Evolutionary conservation across 2,888 invertebrate genomes (phyloP), one percentile per base, ranked within the genome.

Genomic region (Cataglyphis rosenhaueri): DNA sequence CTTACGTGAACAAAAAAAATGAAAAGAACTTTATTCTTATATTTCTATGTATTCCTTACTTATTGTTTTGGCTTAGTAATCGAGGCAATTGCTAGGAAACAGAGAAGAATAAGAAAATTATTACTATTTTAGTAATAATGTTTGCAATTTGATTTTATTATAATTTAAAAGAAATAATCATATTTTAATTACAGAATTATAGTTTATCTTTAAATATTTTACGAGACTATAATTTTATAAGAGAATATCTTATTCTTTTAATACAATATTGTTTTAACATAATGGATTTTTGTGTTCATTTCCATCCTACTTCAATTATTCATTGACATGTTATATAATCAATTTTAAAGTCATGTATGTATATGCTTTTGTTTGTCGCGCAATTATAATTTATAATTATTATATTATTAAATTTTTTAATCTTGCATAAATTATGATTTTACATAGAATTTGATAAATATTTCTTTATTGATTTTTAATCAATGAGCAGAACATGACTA

Each of bases 381-480:
- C 6, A 5, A 68, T 48, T 25, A 38, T 6, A 35, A 68, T 62
- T 41, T 73, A 52, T 52, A 52, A n/a, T 15, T 32, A 15, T 52
- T 35, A 59, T 59, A 61, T 38, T 38, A 25, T 25, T 12, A 38
- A 21, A 21, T 38, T 8, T 12, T 65, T 18, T 1, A 18, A 61
- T n/a, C 38, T 12, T 48, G 10, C 25, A 41, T 48, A 48, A n/a
- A 48, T 48, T 48, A 48, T n/a, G 4, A 21, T 65, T 25, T 57
- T 21, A 41, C 3, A 38, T 21, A 41, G 10, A 12, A 44, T 44
- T 44, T 44, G 44, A 48, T 48, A 48, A 48, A 48, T 65, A 25
- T 15, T 35, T 65, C 35, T 25, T 48, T 6, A 64, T 65, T 52
- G 21, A 75, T 75, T 18, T 52, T 3, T 38, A 38, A 76, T 32